These are phyloP conservation scores for Heteromurus nitidus DNA, from an alignment of 2,888 invertebrate genomes.

Conservation along the genomic window DNA sequence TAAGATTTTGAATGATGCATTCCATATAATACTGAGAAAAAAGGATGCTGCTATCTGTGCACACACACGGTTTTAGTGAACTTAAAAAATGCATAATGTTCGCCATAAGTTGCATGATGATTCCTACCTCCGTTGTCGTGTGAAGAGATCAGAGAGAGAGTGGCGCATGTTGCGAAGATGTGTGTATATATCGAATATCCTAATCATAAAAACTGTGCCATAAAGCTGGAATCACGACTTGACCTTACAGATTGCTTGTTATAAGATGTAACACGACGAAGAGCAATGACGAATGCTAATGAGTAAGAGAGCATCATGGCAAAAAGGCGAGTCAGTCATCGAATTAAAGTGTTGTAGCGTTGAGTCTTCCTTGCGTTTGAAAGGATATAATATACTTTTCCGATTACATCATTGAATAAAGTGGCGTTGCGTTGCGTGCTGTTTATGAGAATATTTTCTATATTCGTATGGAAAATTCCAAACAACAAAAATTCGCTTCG, in stretches of 20 bases:
- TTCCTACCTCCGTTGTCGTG: neutral
- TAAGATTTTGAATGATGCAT: neutral
- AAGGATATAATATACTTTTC: no score
- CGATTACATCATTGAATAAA: no score
- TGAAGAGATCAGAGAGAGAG: neutral
- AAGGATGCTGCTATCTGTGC: neutral
- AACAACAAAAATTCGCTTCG: neutral
- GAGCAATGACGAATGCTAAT: neutral
- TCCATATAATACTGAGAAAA: neutral
- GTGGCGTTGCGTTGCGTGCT: no score
- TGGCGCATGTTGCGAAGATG: neutral
- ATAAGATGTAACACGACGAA: no score
- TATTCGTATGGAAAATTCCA: slow-evolving; percentile 4
- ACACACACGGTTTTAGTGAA: neutral
- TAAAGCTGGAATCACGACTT: slow-evolving; percentile 32
- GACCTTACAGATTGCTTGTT: slow-evolving; percentile 27
- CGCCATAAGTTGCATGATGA: neutral
- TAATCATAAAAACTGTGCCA: slow-evolving; percentile 16
- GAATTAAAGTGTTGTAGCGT: no score
- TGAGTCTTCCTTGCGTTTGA: no score
- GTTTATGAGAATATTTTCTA: no score
- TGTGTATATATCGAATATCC: neutral
- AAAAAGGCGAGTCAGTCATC: no score
- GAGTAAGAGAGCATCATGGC: no score
- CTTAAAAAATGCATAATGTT: neutral